Evolutionary conservation across 2,797 vertebrate species (phyloP), one percentile per base, ranked within the genome.

Genomic region (Hoplostethus atlanticus): DNA sequence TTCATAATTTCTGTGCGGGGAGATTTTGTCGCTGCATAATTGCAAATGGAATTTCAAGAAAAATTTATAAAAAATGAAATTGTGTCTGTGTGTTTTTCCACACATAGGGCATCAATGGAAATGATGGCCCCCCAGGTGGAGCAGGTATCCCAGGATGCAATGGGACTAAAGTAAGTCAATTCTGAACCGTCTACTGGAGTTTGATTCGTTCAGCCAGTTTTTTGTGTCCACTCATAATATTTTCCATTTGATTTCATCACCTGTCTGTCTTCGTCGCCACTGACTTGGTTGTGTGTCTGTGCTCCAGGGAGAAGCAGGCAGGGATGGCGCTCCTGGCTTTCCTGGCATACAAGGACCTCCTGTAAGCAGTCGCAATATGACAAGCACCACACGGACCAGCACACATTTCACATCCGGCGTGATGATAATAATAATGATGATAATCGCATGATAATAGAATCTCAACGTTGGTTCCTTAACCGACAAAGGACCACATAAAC

Each of bases 131-230:
- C 0, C 94, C 95, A 5, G 98, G 98, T 68, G 58, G 91, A 12
- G 75, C 87, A 53, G 98, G 98, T 50, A 98, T 99, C 85, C 98
- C 98, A 77, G 98, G 98, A 74, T 99, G 98, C 91, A 99, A 99
- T 21, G 98, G 98, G 76, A 99, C 98, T 48, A 99, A 99, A 95
- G 98, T 98, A 93, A 90, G 79, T 1, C 11, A 21, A 10, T 28
- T 53, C 1, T 58, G 7, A 44, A 53, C 28, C 5, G 30, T 63
- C 1, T 34, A 5, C n/a, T 62, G 5, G n/a, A 31, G 53, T 76
- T 60, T 1, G 0, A 71, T 42, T 12, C 8, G 1, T 53, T 50
- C n/a, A 44, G n/a, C 2, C 5, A 12, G 13, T 9, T 28, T 8
- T 16, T 50, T 50, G 11, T 67, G 11, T 36, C 1, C n/a, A 15